A percentile compares a stretch with the other conserved stretches of the same genome.
phyloP scores from a whole-genome alignment of 2,113 vertebrate genomes.

The Pao palembangensis region DNA sequence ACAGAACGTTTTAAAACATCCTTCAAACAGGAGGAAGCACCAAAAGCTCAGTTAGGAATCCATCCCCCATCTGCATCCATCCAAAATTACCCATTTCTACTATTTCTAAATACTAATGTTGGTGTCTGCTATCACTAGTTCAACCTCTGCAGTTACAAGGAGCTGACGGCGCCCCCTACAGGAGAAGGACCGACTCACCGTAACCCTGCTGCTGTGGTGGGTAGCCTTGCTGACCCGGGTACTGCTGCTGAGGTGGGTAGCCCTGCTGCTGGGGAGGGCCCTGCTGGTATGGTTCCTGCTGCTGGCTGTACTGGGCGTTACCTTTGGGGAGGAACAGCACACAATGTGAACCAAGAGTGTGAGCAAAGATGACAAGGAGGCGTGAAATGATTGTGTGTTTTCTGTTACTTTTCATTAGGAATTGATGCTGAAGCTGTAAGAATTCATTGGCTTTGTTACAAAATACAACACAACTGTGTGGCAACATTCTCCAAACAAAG shows the following conservation, averaged over 20 bases:
- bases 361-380: constrained; percentile 13
- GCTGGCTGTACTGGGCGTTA: constrained; percentile 91
- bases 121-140: not conserved
- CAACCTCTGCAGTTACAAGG: constrained; percentile 4
- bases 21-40: constrained; percentile 21
- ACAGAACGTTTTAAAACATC: not conserved
- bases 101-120: not conserved
- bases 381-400: not conserved
- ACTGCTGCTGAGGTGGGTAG: constrained; percentile 91
- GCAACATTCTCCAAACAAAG: not conserved
- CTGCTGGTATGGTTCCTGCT: constrained; percentile 94
- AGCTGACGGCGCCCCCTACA: constrained; percentile 41
- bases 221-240: constrained; percentile 87
- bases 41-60: constrained; percentile 17
- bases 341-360: constrained; percentile 21
- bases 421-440: not conserved
- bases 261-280: constrained; percentile 93
- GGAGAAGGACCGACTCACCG: constrained; percentile 76
- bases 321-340: constrained; percentile 74
- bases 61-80: constrained; percentile 11
- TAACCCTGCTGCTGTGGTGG: constrained; percentile 86
- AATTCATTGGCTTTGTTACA: not conserved
- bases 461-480: not conserved
- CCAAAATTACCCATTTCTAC: too few relatives aligned
- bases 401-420: not conserved